Evolutionary conservation across 2,888 invertebrate genomes (phyloP).

Genomic region (Caenorhabditis imperialis): DNA sequence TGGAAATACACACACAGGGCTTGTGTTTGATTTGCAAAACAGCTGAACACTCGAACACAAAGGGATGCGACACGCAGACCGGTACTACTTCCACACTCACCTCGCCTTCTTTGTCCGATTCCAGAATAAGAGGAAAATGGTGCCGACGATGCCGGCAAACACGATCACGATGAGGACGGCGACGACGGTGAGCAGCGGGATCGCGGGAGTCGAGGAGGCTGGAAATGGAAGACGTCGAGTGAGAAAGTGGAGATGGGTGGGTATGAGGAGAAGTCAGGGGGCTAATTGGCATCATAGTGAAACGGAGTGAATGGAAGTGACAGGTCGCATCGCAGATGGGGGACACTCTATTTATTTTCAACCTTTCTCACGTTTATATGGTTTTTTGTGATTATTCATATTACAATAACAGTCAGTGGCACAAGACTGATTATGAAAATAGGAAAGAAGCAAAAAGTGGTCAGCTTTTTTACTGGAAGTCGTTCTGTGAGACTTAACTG

Average conservation of each 20-base stretch:
- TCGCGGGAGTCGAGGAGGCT: conserved; percentile 47
- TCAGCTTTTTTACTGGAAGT: no score
- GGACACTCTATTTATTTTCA: no score
- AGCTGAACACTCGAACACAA: conserved; percentile 54
- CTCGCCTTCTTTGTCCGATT: conserved; percentile 63
- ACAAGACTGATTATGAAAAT: no score
- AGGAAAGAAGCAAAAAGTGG: no score
- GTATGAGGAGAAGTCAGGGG: conserved; percentile 7
- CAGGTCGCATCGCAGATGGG: conserved; percentile 41
- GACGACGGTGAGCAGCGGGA: conserved; percentile 53
- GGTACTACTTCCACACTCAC: conserved; percentile 38
- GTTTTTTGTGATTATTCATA: no score
- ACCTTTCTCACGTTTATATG: no score
- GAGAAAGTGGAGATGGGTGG: neutral
- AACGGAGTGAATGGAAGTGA: conserved; percentile 19
- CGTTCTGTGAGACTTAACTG: no score
- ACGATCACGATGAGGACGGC: conserved; percentile 57
- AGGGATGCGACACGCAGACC: conserved; percentile 26
- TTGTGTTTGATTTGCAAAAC: conserved; percentile 52
- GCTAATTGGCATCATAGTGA: conserved; percentile 30
- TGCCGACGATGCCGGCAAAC: conserved; percentile 54
- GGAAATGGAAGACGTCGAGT: conserved; percentile 21
- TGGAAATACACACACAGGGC: conserved; percentile 15
- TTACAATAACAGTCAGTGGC: no score
- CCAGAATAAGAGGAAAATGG: conserved; percentile 56